Percentiles rank a stretch among this genome's conserved stretches.
Evolutionary conservation across 2,888 invertebrate genomes (phyloP).

Genomic region (Tiphia femorata): DNA sequence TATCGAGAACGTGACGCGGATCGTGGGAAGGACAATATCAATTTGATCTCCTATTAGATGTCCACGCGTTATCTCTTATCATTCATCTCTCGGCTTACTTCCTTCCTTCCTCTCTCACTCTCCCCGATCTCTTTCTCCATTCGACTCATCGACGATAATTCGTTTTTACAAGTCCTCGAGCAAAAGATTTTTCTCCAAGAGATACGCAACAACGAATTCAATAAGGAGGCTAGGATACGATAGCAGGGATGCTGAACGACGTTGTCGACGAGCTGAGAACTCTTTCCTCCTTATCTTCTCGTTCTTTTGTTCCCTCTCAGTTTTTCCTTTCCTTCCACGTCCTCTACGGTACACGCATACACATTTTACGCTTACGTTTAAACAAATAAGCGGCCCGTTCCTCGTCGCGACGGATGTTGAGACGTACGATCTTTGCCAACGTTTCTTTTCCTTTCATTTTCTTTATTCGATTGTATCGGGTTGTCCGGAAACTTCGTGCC

Average conservation of each 20-base stretch:
- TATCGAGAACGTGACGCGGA: constrained; percentile 10
- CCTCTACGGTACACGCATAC: constrained; percentile 24
- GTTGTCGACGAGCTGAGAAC: constrained; percentile 38
- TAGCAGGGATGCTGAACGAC: constrained; percentile 28
- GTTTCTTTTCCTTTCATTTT: background rate
- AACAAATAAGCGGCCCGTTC: constrained; percentile 29
- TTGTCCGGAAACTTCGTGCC: too few species aligned
- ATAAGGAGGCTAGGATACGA: constrained; percentile 23
- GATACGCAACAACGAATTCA: constrained; percentile 61
- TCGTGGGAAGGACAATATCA: constrained; percentile 38
- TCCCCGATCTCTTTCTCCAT: constrained; percentile 17
- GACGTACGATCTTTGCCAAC: background rate
- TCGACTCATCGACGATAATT: constrained; percentile 39
- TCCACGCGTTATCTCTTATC: constrained; percentile 35
- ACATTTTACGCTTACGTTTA: constrained; percentile 29
- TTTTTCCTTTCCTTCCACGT: constrained; percentile 22
- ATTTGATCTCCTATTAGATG: constrained; percentile 39
- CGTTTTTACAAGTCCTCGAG: constrained; percentile 32
- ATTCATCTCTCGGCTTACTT: constrained; percentile 19
- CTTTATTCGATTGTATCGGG: background rate
- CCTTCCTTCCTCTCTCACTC: constrained; percentile 2
- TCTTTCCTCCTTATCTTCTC: constrained; percentile 12
- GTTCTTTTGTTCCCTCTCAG: constrained; percentile 3
- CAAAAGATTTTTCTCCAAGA: constrained; percentile 51
- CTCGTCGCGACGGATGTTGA: constrained; percentile 8